Evolutionary conservation across 2,113 vertebrate genomes (phyloP), one percentile per base, ranked within the genome.

Genomic region (Ammodytes marinus): DNA sequence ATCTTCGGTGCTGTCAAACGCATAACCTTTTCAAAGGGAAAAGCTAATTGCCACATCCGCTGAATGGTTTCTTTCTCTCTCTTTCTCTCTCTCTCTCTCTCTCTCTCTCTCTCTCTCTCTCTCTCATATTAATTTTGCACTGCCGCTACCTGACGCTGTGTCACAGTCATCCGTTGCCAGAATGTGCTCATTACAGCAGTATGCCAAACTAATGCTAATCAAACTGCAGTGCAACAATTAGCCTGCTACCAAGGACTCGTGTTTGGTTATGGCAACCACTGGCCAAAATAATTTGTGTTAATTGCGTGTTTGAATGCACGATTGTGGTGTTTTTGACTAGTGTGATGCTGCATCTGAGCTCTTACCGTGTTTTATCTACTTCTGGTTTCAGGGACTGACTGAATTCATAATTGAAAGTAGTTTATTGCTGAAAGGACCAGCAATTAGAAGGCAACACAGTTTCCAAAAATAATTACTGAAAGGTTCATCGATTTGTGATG

Each of bases 1-100:
- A 43, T 87, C 65, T 59, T 47, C 54, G 49, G 60, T 60, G 72
- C 84, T 88, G 88, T 91, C 86, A 88, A 87, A 90, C 17, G 72
- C 86, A 71, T 86, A 91, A 91, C 91, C 89, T 93, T 92, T 92
- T 90, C 82, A 46, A 35, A 79, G 58, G 74, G 67, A 85, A 75
- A 83, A 89, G 80, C 80, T 89, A 91, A 92, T 91, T 91, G 87
- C 87, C 84, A 88, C 77, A 89, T 86, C 50, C 80, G 63, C 72
- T 69, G 79, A 80, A 80, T 40, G 55, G 8, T 70, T 85, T 83
- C 11, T 47, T 54, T 87, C 64, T 79, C 27, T 55, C 19, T 59
- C 39, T 55, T 61, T 37, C 9, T 35, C 19, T 4, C 14, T 6
- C 15, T 42, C 9, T 40, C 19, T 59, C 39, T 55, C 66, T 37